Evolutionary conservation across 2,113 vertebrate species (phyloP).

Genomic region (Megaleporinus macrocephalus): DNA sequence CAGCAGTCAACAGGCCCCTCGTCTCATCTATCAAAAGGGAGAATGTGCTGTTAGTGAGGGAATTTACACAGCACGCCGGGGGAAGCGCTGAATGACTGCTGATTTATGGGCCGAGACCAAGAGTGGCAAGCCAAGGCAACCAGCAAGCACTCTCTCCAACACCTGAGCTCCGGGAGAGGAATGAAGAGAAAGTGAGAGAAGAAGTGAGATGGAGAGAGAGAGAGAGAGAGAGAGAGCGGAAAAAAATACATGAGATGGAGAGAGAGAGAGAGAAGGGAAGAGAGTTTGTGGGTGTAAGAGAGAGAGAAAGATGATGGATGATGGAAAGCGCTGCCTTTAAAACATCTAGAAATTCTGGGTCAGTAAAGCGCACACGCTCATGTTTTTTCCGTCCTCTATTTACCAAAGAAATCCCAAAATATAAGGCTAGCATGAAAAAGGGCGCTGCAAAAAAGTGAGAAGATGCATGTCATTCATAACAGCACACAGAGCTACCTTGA

Average conservation of each 20-base stretch:
- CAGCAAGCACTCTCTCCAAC: constrained; percentile 67
- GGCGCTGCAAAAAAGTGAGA: neutral
- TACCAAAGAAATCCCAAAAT: neutral
- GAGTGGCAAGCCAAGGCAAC: constrained; percentile 68
- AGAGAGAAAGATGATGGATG: neutral
- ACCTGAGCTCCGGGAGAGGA: constrained; percentile 41
- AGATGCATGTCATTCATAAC: neutral
- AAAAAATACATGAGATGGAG: neutral
- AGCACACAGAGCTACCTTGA: neutral
- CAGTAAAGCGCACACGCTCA: neutral
- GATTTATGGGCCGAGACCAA: constrained; percentile 74
- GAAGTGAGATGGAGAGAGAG: constrained; percentile 47
- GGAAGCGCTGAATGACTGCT: constrained; percentile 76
- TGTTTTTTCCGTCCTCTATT: neutral
- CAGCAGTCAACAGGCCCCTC: constrained; percentile 62
- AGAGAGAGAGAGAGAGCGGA: constrained; percentile 61
- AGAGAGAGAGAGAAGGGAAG: constrained; percentile 54
- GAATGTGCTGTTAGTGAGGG: constrained; percentile 68
- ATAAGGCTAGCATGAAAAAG: neutral
- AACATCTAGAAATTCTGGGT: neutral
- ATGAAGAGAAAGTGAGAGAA: neutral
- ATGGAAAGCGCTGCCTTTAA: neutral
- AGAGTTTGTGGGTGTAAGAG: constrained; percentile 2
- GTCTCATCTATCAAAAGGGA: constrained; percentile 73
- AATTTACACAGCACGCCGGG: constrained; percentile 74